Base-by-base conservation (phyloP, 2,888 invertebrate species). In the Thyatira batis region DNA sequence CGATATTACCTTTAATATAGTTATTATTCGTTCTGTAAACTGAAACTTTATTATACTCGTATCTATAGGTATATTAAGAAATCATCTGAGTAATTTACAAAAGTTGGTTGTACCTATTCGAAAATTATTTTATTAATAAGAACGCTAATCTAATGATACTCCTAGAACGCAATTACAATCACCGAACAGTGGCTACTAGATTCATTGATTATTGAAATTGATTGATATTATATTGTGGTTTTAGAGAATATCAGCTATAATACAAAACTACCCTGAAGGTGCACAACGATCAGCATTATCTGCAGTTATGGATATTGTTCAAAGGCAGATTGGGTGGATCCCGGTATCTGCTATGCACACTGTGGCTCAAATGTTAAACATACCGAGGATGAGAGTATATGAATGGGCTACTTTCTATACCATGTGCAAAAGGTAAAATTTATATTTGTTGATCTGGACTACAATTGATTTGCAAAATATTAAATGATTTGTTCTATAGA, bases 281-380 rank as follows among this genome's bases (percentile, higher is more conserved):
- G 70, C 77, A 1, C 80, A 88, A 57, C 72, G 85, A 3, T 77
- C 87, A 0, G 87, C 75, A 0, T 0, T 89, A 1, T 66, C 78
- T 3, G 63, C 80, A 0, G 82, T 80, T 1, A 49, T 88, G 52
- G 91, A 89, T 49, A 75, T 91, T 5, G 90, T 72, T 5, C 91
- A 91, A 63, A 78, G 91, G 52, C 91, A 91, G 63, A 81, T 85
- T 0, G 91, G 91, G 20, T 92, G 91, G 91, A 68, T 92, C 0
- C 89, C 89, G 0, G 85, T 91, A 70, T 83, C 90, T 4, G 89
- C 89, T 4, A 88, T 89, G 89, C 84, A 91, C 58, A 89, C 80
- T 65, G 71, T 89, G 3, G 89, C 90, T 1, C 82, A 86, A 33
- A 61, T 88, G 2, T 73, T 91, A 2, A 63, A 69, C 49, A 65